Base-by-base conservation (phyloP, 2,113 vertebrate species). In the Chaenogobius annularis region DNA sequence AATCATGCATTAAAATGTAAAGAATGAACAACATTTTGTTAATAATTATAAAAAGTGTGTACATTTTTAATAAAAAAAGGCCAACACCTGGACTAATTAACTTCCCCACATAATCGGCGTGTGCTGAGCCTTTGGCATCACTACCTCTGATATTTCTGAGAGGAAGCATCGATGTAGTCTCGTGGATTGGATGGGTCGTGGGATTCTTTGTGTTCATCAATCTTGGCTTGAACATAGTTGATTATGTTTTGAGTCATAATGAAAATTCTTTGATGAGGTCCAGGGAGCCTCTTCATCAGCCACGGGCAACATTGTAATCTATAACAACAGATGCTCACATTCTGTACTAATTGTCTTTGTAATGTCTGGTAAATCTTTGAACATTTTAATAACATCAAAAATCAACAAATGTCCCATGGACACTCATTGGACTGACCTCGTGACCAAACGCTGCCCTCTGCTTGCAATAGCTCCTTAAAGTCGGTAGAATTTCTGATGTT, bases 121-220 rank as follows among this genome's bases (percentile, higher is more conserved):
- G 50, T n/a, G 50, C 15, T 50, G 15, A 31, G 17, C 48, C 7
- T 15, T 17, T 43, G 40, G 15, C 48, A 59, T 65, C 7, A 20
- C n/a, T 54, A 96, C 95, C 90, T 95, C 95, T 80, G 82, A 82
- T 52, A 95, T 94, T 82, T 95, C 94, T 1, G 77, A 78, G 31
- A 96, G 91, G 74, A 94, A 96, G 91, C 90, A 73, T 96, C 95
- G 0, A 95, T 95, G 83, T 93, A 95, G 75, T 96, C 95, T 78
- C 91, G 90, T 5, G 89, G 79, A 44, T 93, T 89, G 0, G 77
- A 90, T 5, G 93, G 90, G 68, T 95, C 93, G 71, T 90, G 77
- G 7, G 92, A 88, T 47, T 74, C 89, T 79, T 54, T 92, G 90
- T 96, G 95, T 26, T 92, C 90, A 5, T 85, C 22, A 22, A 94